These are phyloP conservation scores for Gymnopithys bicolor DNA, from an alignment of 2,797 vertebrate species.

Conservation along the genomic window DNA sequence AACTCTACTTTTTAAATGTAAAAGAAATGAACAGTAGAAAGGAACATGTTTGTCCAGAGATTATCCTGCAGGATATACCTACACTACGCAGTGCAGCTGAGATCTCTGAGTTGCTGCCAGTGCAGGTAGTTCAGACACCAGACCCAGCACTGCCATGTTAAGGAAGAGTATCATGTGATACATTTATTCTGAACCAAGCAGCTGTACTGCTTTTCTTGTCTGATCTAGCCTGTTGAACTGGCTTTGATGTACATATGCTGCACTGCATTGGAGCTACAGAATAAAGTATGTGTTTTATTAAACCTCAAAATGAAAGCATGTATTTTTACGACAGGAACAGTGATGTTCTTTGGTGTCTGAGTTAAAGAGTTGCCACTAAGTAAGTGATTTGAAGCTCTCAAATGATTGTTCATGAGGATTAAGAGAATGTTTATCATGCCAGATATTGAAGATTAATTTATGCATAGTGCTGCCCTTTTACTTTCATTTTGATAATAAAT, in stretches of 20 bases:
- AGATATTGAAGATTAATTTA: neutral
- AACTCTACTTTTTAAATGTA: neutral
- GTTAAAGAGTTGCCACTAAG: neutral
- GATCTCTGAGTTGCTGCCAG: neutral
- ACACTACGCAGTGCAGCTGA: neutral
- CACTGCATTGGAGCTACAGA: neutral
- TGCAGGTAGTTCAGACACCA: neutral
- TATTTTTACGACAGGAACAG: neutral
- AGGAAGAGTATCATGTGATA: neutral
- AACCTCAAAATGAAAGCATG: neutral
- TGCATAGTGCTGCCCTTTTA: neutral
- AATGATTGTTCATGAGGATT: neutral
- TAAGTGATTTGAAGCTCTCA: neutral
- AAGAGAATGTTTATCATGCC: neutral
- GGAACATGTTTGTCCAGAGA: neutral
- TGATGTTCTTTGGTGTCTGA: neutral
- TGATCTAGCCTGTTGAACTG: neutral
- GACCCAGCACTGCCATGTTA: rapidly evolving
- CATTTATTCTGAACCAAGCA: neutral
- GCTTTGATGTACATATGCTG: neutral
- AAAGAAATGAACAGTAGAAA: neutral
- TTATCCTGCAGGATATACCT: neutral
- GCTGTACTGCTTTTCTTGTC: neutral
- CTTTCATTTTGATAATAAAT: neutral
- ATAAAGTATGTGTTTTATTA: neutral